phyloP scores from a whole-genome alignment of 2,797 vertebrate species.

The Crocodylus rhombifer region DNA sequence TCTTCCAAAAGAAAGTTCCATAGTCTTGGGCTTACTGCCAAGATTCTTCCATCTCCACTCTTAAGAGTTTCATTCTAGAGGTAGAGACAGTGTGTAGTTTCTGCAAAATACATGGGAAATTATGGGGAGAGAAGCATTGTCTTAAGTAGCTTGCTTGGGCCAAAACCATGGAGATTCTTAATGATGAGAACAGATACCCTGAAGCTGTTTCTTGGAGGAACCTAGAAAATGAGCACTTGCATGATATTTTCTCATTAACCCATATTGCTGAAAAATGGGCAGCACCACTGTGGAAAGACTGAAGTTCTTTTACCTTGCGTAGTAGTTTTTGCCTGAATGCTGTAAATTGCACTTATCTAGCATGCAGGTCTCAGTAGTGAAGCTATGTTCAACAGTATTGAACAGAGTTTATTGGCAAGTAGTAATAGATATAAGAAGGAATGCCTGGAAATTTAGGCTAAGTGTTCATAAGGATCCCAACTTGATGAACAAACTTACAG shows the following conservation, averaged over 20 bases:
- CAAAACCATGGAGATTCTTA: background rate
- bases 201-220: background rate
- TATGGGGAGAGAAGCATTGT: background rate
- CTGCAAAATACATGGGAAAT: background rate
- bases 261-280: background rate
- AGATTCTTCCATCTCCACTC: background rate
- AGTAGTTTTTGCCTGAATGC: background rate
- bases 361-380: background rate
- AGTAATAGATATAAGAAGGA: background rate
- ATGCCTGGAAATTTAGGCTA: background rate
- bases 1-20: background rate
- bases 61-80: background rate
- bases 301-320: background rate
- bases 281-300: background rate
- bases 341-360: background rate
- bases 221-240: background rate
- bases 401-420: background rate
- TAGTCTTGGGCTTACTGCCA: background rate
- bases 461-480: background rate
- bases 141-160: accelerated
- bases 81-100: background rate
- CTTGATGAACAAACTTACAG: background rate
- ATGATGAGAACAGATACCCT: background rate
- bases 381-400: background rate
- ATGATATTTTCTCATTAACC: background rate